Conservation (phyloP, 2,888 invertebrate species). For the Branchellion lobata region DNA sequence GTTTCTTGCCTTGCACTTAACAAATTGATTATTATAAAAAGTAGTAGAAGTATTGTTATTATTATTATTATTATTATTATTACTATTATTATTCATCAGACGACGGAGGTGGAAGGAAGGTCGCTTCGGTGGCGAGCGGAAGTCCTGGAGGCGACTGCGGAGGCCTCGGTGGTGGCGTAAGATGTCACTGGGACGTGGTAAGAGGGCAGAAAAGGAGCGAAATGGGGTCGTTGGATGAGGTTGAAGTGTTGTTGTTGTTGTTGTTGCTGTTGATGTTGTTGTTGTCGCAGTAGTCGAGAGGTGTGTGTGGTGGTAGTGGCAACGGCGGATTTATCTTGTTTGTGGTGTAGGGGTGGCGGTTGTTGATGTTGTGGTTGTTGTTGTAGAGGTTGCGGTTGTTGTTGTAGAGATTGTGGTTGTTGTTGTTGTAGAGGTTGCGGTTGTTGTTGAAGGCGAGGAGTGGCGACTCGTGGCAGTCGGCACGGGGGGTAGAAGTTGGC, state of each 20-base stretch:
- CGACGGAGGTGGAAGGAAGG: constrained; percentile 40
- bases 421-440: neutral
- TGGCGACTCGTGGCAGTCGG: neutral
- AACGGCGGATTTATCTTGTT: neutral
- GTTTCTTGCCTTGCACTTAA: too few relatives aligned
- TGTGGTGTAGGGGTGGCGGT: neutral
- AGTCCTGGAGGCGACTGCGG: neutral
- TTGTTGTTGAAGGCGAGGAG: neutral
- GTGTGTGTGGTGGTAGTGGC: neutral
- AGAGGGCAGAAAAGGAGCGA: neutral
- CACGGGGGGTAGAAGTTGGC: neutral
- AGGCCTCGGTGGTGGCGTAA: neutral
- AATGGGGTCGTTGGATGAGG: neutral
- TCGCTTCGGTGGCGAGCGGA: constrained; percentile 30
- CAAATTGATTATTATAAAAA: too few relatives aligned
- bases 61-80: too few relatives aligned
- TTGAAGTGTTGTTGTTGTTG: neutral
- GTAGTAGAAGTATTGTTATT: too few relatives aligned
- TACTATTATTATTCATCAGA: too few relatives aligned
- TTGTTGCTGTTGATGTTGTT: constrained; percentile 6
- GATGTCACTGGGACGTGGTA: neutral
- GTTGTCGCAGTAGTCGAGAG: constrained; percentile 2
- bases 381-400: neutral
- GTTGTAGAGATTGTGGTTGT: neutral
- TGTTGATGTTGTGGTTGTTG: neutral